Conservation (phyloP, 2,797 vertebrate genomes). For the Gallinago stenura region DNA sequence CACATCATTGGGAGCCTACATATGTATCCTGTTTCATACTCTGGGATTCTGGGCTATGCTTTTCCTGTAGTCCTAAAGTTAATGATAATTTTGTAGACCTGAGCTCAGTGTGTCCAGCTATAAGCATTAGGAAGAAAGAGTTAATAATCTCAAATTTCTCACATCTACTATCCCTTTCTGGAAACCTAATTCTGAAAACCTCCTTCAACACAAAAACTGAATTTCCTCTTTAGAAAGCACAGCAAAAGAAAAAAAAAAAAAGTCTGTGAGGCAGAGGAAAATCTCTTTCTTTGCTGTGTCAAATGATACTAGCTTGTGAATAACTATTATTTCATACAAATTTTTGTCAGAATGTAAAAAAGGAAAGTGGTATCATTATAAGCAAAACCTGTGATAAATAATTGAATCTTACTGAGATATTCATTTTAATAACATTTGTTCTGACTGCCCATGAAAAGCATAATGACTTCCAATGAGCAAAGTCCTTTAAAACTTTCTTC, state of each 20-base stretch:
- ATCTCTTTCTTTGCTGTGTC: background rate
- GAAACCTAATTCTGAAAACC: background rate
- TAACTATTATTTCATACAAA: constrained; percentile 42
- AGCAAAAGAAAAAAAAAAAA: background rate
- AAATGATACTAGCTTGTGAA: constrained; percentile 16
- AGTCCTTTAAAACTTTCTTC: constrained; percentile 54
- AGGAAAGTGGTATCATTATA: constrained; percentile 60
- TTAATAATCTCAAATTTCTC: background rate
- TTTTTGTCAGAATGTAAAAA: constrained; percentile 53
- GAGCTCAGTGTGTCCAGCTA: background rate
- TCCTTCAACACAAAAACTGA: background rate
- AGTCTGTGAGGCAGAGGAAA: background rate
- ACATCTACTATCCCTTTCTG: background rate
- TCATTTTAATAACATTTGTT: constrained; percentile 68
- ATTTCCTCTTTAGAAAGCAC: background rate
- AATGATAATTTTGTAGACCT: background rate
- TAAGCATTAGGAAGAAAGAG: background rate
- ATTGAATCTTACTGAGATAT: constrained; percentile 65
- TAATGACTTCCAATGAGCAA: constrained; percentile 54
- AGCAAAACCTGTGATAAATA: constrained; percentile 69
- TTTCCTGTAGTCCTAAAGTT: background rate
- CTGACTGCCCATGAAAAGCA: constrained; percentile 51
- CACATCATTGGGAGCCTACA: rapidly evolving
- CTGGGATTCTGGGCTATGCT: background rate
- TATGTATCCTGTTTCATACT: background rate